Conservation (phyloP, 2,113 vertebrate species). For the Synchiropus splendidus region DNA sequence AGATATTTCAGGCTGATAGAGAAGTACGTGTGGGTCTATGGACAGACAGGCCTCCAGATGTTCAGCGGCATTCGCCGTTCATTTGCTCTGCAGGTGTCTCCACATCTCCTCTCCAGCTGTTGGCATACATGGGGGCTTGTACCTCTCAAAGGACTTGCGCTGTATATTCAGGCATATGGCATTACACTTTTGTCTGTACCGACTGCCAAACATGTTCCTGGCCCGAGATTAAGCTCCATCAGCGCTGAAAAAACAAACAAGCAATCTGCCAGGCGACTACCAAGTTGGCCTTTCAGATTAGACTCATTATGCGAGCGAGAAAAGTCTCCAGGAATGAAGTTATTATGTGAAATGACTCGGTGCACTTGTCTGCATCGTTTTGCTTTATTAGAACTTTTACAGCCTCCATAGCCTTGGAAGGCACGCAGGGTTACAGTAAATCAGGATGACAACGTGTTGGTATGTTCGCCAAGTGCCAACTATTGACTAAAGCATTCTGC, state of each 20-base stretch:
- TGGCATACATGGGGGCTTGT: conserved; percentile 39
- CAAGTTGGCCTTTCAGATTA: conserved; percentile 29
- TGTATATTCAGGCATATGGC: conserved; percentile 62
- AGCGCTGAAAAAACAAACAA: conserved; percentile 54
- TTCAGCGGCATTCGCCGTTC: conserved; percentile 48
- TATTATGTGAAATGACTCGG: conserved; percentile 32
- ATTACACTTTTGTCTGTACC: conserved; percentile 60
- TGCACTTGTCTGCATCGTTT: conserved; percentile 45
- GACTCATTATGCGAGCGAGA: conserved; percentile 26
- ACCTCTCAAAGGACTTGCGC: conserved; percentile 58
- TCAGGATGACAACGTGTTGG: conserved; percentile 64
- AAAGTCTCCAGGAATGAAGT: conserved; percentile 1
- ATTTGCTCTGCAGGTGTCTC: conserved; percentile 69
- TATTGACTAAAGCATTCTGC: conserved; percentile 60
- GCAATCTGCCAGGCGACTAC: conserved; percentile 47
- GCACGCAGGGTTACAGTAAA: conserved; percentile 60
- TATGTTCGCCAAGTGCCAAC: conserved; percentile 65
- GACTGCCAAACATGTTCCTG: conserved; percentile 63
- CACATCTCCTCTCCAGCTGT: conserved; percentile 62
- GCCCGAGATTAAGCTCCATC: conserved; percentile 46
- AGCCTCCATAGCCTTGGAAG: conserved; percentile 46
- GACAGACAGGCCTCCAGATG: conserved; percentile 60
- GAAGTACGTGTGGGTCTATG: conserved; percentile 34
- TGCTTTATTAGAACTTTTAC: conserved; percentile 56
- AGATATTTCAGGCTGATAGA: conserved; percentile 46